phyloP scores from a whole-genome alignment of 2,797 vertebrate genomes.

The Muscicapa comitata region DNA sequence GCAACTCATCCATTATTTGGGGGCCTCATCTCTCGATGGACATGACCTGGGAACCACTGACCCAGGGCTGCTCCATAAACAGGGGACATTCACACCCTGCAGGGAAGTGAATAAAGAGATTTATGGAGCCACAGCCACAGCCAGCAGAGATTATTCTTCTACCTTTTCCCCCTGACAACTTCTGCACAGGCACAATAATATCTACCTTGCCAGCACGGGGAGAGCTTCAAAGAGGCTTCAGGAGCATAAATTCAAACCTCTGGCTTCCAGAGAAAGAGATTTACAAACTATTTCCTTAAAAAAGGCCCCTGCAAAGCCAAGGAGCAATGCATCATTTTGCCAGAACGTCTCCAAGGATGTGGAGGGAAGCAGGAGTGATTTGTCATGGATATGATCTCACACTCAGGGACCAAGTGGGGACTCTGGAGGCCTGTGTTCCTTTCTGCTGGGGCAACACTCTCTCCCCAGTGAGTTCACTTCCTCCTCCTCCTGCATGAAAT shows the following conservation, averaged over 20 bases:
- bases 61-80: background rate
- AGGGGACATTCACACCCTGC: background rate
- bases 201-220: background rate
- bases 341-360: background rate
- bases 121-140: conserved; percentile 17
- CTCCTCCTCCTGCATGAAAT: background rate
- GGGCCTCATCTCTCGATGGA: background rate
- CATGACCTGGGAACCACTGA: background rate
- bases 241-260: conserved; percentile 31
- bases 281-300: background rate
- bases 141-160: background rate
- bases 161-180: conserved; percentile 8
- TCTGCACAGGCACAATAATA: background rate
- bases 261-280: background rate
- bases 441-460: background rate
- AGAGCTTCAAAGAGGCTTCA: background rate
- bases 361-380: background rate
- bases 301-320: background rate
- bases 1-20: background rate
- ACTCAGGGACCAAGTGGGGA: background rate
- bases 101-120: conserved; percentile 14
- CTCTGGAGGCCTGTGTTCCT: background rate
- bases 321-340: background rate
- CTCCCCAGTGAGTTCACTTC: background rate
- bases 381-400: background rate